Evolutionary conservation across 2,113 vertebrate genomes (phyloP).

Genomic region (Hiodon tergisus): DNA sequence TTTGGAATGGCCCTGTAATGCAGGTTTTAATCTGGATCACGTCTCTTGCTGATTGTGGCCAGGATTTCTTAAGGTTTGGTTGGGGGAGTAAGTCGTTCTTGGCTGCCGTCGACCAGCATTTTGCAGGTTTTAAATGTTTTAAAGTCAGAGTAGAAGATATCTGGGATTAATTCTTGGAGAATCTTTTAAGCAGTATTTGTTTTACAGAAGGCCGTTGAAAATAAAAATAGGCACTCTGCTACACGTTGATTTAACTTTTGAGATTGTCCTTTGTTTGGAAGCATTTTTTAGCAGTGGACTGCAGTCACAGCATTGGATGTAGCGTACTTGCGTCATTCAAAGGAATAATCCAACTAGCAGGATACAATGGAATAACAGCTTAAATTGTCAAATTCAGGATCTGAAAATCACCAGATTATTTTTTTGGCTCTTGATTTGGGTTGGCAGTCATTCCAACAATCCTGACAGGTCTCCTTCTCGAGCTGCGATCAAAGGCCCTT

Average conservation of each 20-base stretch:
- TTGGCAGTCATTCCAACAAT: not conserved
- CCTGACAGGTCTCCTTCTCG: not conserved
- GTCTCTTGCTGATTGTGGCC: too few species aligned
- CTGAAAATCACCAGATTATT: slow-evolving; percentile 15
- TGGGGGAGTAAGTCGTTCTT: too few species aligned
- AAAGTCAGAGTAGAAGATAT: too few species aligned
- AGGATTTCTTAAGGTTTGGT: too few species aligned
- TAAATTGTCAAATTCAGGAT: not conserved
- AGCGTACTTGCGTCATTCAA: not conserved
- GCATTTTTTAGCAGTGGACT: not conserved
- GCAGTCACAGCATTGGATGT: not conserved
- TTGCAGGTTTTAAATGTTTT: too few species aligned
- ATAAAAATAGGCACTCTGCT: not conserved
- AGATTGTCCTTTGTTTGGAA: too few species aligned
- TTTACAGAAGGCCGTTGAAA: not conserved
- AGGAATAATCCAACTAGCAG: slow-evolving; percentile 3
- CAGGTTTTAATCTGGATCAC: too few species aligned
- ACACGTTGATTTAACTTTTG: not conserved
- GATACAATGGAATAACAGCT: not conserved
- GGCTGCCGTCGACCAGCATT: too few species aligned
- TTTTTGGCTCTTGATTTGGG: not conserved
- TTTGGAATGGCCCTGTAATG: too few species aligned
- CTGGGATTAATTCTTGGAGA: too few species aligned
- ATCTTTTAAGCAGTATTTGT: too few species aligned
- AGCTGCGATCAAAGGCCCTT: not conserved